Evolutionary conservation across 2,888 invertebrate genomes (phyloP), one percentile per base, ranked within the genome.

Genomic region (Orchesella flavescens): DNA sequence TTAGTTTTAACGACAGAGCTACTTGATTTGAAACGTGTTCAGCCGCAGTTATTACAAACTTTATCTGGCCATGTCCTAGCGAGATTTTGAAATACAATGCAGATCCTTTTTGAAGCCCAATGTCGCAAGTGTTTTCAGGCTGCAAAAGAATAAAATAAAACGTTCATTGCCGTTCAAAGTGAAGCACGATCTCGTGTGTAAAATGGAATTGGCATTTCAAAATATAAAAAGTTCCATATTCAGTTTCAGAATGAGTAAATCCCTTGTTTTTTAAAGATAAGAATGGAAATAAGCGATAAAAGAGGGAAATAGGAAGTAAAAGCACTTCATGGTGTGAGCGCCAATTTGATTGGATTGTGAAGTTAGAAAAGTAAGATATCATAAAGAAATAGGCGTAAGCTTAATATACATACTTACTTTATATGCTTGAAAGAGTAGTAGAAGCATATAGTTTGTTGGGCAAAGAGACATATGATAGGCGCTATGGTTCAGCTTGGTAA

Each of bases 321-420:
- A 23, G 15, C 74, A 81, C 69, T 74, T 75, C 75, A 71, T 82
- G 75, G 76, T 82, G 57, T 76, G 69, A 71, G 82, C 75, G 68
- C 76, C 61, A 82, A 82, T 69, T 76, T 82, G 82, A 82, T 82
- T 82, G 82, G 82, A 76, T 82, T 65, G 74, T 81, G 59, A 72
- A 57, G 34, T 72, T 53, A 69, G 17, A n/a, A 71, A 53, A 53
- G 69, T 69, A 65, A 71, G 71, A 71, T 71, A 71, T 71, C 71
- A 71, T 17, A 13, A 34, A 34, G 34, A 34, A 34, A 34, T 34
- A 34, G 34, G 3, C 2, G 7, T 7, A 34, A 34, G 34, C 7
- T 34, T 34, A 4, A 4, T 34, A 34, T 34, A 34, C 34, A 34
- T 34, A 34, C 34, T 4, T 34, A n/a, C n/a, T n/a, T n/a, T n/a